Evolutionary conservation across 1,140 invertebrate species (phyloP).

Genomic region (Caenorhabditis elegans): WBcel235 BX284603.4:7297001-7297500

Average conservation of each 20-base stretch:
- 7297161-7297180: background rate
- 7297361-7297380: no score
- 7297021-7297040: background rate
- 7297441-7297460: background rate
- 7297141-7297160: no score
- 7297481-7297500: background rate
- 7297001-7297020: no score
- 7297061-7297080: constrained; percentile 6
- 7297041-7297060: background rate
- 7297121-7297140: background rate
- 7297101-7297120: background rate
- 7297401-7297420: no score
- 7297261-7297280: background rate
- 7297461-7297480: background rate
- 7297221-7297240: background rate
- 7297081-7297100: background rate
- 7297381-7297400: no score
- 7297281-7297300: background rate
- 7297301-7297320: background rate
- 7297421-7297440: no score
- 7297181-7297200: background rate
- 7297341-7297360: background rate
- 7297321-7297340: background rate
- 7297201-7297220: background rate
- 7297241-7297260: no score